A percentile compares a stretch with the other conserved stretches of the same genome.
Conservation (phyloP, 53 echinoderm and acorn worm species). For the Temnopleurus reevesii region DNA sequence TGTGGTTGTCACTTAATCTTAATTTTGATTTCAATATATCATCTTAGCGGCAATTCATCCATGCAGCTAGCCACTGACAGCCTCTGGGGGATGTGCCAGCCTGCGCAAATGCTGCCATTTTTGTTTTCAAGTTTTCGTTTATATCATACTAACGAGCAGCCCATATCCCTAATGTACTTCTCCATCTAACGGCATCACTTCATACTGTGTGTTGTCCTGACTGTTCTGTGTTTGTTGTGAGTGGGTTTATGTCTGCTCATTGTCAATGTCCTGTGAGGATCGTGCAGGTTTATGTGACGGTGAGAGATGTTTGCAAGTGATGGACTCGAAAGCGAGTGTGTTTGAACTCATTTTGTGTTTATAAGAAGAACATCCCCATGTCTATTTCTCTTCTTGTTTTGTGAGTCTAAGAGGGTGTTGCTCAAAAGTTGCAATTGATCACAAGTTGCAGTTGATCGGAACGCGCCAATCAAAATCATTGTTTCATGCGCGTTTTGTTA, state of each 20-base stretch:
- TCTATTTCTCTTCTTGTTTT: neutral
- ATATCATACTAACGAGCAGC: constrained; percentile 18
- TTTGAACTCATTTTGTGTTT: neutral
- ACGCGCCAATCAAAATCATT: too few species aligned
- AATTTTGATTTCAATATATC: neutral
- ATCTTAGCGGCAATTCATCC: constrained; percentile 20
- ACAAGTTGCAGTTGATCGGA: too few species aligned
- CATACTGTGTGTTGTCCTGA: neutral
- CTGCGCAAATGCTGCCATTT: constrained; percentile 26
- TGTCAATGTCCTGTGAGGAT: neutral
- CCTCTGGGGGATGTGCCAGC: constrained; percentile 1
- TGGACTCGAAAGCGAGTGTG: neutral
- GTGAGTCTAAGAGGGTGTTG: too few species aligned
- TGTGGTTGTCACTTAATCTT: neutral
- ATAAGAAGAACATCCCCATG: neutral
- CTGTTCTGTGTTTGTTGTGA: constrained; percentile 20
- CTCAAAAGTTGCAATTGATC: too few species aligned
- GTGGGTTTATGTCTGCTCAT: neutral
- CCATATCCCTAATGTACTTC: neutral
- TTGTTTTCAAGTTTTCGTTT: neutral
- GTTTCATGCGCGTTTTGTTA: too few species aligned
- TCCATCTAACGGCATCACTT: constrained; percentile 16
- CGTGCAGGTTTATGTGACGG: neutral
- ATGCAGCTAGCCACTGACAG: constrained; percentile 1
- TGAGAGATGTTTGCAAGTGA: neutral